Conservation (phyloP, 2,797 vertebrate species). For the Acanthurus lineatus region DNA sequence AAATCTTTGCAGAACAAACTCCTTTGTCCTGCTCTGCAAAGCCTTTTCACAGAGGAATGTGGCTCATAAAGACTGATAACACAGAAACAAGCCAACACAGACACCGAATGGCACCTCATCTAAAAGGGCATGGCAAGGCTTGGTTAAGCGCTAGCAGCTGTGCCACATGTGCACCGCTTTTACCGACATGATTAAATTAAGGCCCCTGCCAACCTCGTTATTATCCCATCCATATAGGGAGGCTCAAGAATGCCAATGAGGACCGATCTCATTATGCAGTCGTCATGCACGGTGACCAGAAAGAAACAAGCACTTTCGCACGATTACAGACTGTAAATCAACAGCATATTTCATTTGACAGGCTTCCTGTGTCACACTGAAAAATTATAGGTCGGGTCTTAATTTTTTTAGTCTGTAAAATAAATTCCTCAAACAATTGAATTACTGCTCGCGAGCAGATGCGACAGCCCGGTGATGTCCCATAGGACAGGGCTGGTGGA, state of each 20-base stretch:
- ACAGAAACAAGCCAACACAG: conserved; percentile 45
- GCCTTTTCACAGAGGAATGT: conserved; percentile 65
- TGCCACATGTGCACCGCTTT: conserved; percentile 73
- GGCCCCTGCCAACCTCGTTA: conserved; percentile 75
- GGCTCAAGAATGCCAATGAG: conserved; percentile 76
- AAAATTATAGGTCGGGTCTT: conserved; percentile 31
- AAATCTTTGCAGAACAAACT: conserved; percentile 72
- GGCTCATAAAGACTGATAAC: conserved; percentile 46
- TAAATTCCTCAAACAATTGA: conserved; percentile 69
- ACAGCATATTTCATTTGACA: conserved; percentile 2
- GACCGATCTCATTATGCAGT: conserved; percentile 59
- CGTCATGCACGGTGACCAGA: conserved; percentile 32
- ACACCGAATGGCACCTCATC: conserved; percentile 53
- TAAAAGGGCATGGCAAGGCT: conserved; percentile 32
- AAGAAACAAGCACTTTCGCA: conserved; percentile 50
- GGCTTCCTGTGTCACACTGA: conserved; percentile 29
- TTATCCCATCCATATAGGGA: conserved; percentile 68
- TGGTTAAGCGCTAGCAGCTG: conserved; percentile 72
- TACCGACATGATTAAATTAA: conserved; percentile 78
- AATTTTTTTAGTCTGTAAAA: conserved; percentile 60
- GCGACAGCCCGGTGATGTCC: conserved; percentile 66
- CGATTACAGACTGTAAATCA: conserved; percentile 49
- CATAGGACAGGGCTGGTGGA: conserved; percentile 46
- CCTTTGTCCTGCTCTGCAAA: conserved; percentile 59
- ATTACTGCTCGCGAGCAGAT: conserved; percentile 73